Base-by-base conservation (phyloP, 2,888 invertebrate genomes). In the Caenorhabditis wallacei region DNA sequence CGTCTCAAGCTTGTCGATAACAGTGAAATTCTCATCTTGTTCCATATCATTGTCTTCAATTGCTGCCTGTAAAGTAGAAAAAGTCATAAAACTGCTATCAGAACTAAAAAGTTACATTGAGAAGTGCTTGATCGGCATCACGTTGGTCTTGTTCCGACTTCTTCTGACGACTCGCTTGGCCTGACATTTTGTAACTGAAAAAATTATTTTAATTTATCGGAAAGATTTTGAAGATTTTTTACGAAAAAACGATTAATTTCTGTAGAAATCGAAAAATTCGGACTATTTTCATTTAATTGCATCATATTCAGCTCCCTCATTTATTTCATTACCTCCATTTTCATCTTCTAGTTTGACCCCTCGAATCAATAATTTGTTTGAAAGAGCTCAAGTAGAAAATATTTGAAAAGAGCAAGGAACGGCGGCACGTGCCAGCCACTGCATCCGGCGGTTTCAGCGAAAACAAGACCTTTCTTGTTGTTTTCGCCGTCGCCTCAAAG, bases 1-100 rank as follows among this genome's bases (percentile, higher is more conserved):
- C 71, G 86, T 83, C 88, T 87, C 88, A 35, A 88, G 75, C 56
- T 83, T 87, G 48, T 88, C 88, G 64, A 88, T 86, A n/a, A 83
- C 56, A 13, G 84, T 84, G 68, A 80, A 88, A 24, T 79, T 80
- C 48, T 85, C 84, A 61, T 82, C 82, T 64, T 87, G 84, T 68
- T 85, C 85, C 74, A 82, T 70, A 3, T 70, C 76, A 68, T 78
- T 80, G 46, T 79, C 80, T 16, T 72, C 71, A 11, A 80, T 85
- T 16, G 80, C 80, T 11, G 79, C 76, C 81, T 81, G 46, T 8
- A 69, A 64, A 18, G 20, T 8, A 30, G n/a, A n/a, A n/a, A n/a
- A n/a, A n/a, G n/a, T n/a, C n/a, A n/a, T n/a, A n/a, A n/a, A n/a
- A n/a, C n/a, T 22, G 40, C 40, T 40, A 2, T 40, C 11, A 10